A percentile compares a stretch with the other conserved stretches of the same genome.
phyloP scores from a whole-genome alignment of 2,113 vertebrate genomes.

The Macaca fascicularis region DNA sequence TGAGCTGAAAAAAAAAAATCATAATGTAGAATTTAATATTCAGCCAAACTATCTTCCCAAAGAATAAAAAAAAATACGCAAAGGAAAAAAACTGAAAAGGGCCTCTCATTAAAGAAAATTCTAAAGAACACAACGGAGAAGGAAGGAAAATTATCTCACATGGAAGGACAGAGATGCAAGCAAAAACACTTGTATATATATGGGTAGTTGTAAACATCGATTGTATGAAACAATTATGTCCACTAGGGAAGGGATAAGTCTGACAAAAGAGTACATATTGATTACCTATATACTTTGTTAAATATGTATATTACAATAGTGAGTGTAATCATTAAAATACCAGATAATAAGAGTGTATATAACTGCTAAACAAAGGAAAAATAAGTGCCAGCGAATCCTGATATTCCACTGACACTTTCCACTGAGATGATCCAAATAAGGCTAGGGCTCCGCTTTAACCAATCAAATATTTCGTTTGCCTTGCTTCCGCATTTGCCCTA shows the following conservation, averaged over 20 bases:
- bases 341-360: background rate
- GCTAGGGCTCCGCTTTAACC: no score
- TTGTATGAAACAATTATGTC: background rate
- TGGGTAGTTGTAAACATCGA: background rate
- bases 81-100: conserved; percentile 8
- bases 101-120: background rate
- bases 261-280: background rate
- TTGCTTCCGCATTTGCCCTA: background rate
- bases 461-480: background rate
- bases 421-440: background rate
- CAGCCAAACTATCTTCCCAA: background rate
- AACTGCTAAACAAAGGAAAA: background rate
- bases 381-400: background rate
- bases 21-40: background rate
- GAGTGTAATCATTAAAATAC: background rate
- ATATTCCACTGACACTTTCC: no score
- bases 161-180: background rate
- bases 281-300: background rate
- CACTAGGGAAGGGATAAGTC: background rate
- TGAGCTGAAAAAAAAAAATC: background rate
- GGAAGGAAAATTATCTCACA: background rate
- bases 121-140: background rate
- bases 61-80: background rate
- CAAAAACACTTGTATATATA: background rate
- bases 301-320: background rate